Base-by-base conservation (phyloP, 2,888 invertebrate species). In the Bugulina stolonifera region DNA sequence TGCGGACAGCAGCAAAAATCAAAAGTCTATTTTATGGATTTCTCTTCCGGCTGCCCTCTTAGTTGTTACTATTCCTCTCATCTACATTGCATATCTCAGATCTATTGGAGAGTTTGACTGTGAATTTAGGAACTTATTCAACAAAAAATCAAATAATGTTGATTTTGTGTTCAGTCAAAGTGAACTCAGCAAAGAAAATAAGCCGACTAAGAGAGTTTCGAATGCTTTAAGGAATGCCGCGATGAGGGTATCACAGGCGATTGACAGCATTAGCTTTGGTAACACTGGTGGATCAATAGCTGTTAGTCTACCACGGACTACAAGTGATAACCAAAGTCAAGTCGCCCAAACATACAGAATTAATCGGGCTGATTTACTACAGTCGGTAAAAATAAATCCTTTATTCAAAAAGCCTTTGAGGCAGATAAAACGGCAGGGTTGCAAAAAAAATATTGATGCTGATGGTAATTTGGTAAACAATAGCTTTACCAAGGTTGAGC, bases 101-200 rank as follows among this genome's bases (percentile, higher is more conserved):
- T 14, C 2, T n/a, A 25, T 32, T 5, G 64, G 64, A 32, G 25
- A 55, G n/a, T 27, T 25, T 32, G n/a, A n/a, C n/a, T n/a, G n/a
- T n/a, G 32, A 34, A 29, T 64, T 34, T 27, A 64, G 32, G 10
- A 43, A 43, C 18, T 43, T 43, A 43, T 64, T 64, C n/a, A 3
- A 27, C 10, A 18, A 14, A 29, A 25, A 25, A 25, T 2, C 22
- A n/a, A 32, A 10, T 29, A 14, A 25, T 27, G 64, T 64, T 29
- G 64, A 64, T 32, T 64, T 29, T 32, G 27, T 64, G 64, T 27
- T 64, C 2, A 64, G 29, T 14, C 64, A 64, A 64, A 64, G 25
- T 32, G 64, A 32, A 2, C 29, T 10, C 25, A 27, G 27, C 22
- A 43, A 43, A 43, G 18, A 18, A 43, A n/a, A 52, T 52, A n/a